phyloP scores from a whole-genome alignment of 2,797 vertebrate genomes.

The Pangasius macronema region DNA sequence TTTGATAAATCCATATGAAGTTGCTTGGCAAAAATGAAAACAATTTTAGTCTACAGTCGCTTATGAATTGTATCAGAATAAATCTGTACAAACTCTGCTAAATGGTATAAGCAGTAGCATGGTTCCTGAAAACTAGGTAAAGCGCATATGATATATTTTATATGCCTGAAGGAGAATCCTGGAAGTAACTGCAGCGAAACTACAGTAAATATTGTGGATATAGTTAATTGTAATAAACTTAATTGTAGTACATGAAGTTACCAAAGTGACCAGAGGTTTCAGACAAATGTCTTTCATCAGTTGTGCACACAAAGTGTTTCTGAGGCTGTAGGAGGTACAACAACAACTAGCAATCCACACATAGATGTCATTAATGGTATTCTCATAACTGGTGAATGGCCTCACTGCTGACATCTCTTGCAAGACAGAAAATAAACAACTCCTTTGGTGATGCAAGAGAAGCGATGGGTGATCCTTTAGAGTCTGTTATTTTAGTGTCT shows the following conservation, averaged over 20 bases:
- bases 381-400: not conserved
- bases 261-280: not conserved
- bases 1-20: not conserved
- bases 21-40: not conserved
- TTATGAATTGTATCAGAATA: not conserved
- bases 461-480: not conserved
- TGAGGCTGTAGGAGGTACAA: not conserved
- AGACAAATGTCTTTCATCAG: not conserved
- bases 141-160: not conserved
- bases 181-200: not conserved
- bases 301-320: not conserved
- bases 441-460: not conserved
- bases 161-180: not conserved
- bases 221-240: not conserved
- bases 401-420: not conserved
- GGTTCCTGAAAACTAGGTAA: not conserved
- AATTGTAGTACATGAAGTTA: not conserved
- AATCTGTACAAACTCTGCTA: not conserved
- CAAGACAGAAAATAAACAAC: not conserved
- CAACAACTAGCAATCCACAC: not conserved
- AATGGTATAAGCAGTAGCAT: not conserved
- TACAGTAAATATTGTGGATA: not conserved
- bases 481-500: not conserved
- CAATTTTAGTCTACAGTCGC: not conserved
- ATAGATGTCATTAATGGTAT: not conserved